Evolutionary conservation across 1,140 invertebrate genomes (phyloP).

Genomic region (Hermetia illucens): DNA sequence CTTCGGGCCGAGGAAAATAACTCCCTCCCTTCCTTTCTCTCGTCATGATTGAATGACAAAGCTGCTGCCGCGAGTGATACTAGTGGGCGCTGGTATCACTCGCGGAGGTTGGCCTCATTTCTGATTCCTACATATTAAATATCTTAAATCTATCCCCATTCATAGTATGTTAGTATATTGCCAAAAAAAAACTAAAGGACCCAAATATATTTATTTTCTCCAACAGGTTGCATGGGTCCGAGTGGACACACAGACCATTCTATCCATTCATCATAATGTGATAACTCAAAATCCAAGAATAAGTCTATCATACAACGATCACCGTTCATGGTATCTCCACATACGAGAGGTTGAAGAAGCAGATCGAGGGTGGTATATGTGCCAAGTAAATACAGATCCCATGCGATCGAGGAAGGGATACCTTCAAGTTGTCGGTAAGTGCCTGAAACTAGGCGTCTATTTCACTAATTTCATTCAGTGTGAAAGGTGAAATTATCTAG

Average conservation of each 20-base stretch:
- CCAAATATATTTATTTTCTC: background rate
- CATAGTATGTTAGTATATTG: background rate
- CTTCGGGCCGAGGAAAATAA: too few relatives aligned
- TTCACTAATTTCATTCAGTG: too few relatives aligned
- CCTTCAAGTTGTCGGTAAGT: slow-evolving; percentile 74
- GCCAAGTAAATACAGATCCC: slow-evolving; percentile 47
- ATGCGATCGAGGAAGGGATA: slow-evolving; percentile 74
- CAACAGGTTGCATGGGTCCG: slow-evolving; percentile 78
- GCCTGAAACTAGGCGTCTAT: too few relatives aligned
- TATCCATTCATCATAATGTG: slow-evolving; percentile 78
- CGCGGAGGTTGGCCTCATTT: too few relatives aligned
- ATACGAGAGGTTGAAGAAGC: slow-evolving; percentile 67
- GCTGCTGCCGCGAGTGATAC: too few relatives aligned
- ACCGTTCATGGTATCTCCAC: slow-evolving; percentile 76
- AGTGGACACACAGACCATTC: slow-evolving; percentile 80
- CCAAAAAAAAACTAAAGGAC: background rate
- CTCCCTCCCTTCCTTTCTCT: too few relatives aligned
- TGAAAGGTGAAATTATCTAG: background rate
- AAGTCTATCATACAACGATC: slow-evolving; percentile 71
- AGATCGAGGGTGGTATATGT: slow-evolving; percentile 57
- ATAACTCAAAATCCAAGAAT: slow-evolving; percentile 80
- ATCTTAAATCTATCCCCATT: too few relatives aligned
- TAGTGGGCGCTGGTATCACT: too few relatives aligned
- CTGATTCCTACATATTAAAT: too few relatives aligned
- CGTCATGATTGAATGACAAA: too few relatives aligned